These are phyloP conservation scores for Bimastos eiseni DNA, from an alignment of 2,888 invertebrate species.

Conservation along the genomic window DNA sequence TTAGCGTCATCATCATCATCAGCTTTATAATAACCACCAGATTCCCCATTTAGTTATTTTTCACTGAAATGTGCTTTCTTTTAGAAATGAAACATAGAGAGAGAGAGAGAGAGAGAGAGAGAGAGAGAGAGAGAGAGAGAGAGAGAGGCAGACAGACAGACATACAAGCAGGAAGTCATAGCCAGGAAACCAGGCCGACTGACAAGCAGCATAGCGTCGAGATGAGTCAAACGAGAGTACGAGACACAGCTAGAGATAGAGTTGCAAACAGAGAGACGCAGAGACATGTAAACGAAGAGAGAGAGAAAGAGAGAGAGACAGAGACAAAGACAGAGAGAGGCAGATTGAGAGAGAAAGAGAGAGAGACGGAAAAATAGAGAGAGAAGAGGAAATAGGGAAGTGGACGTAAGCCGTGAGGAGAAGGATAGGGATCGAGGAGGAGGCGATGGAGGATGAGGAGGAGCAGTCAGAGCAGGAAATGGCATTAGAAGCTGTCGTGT, in stretches of 20 bases:
- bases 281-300: not conserved
- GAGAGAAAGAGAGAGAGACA: not conserved
- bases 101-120: not conserved
- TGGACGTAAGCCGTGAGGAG: not conserved
- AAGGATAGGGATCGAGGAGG: conserved; percentile 27
- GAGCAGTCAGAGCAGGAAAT: conserved; percentile 17
- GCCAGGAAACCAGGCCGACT: not conserved
- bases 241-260: not conserved
- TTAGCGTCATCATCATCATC: not conserved
- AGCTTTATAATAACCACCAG: not conserved
- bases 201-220: too few species aligned
- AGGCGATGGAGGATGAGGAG: conserved; percentile 26
- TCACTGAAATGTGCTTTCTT: not conserved
- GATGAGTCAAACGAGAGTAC: too few species aligned
- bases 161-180: not conserved
- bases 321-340: not conserved
- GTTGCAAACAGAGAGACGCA: too few species aligned
- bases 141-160: too few species aligned
- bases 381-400: not conserved
- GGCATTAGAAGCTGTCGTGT: conserved; percentile 24
- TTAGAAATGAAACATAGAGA: not conserved
- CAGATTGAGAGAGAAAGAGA: not conserved
- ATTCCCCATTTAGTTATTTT: not conserved
- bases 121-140: not conserved
- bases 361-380: not conserved